phyloP scores from a whole-genome alignment of 1,140 invertebrate genomes.

The Dreissena polymorpha region DNA sequence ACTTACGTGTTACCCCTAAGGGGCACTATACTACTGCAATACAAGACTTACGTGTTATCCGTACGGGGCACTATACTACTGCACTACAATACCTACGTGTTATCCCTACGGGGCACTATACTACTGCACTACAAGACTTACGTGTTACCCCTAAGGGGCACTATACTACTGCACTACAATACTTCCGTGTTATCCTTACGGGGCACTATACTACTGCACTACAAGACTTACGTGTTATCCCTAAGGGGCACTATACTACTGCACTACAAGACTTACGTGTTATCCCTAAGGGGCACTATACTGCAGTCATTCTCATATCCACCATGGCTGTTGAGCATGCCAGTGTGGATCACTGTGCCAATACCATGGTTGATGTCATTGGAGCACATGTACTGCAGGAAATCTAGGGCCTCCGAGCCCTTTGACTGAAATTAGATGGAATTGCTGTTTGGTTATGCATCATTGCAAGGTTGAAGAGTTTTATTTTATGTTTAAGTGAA shows the following conservation, averaged over 20 bases:
- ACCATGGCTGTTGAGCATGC: slow-evolving; percentile 97
- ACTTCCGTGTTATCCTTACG: no score
- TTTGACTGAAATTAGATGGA: slow-evolving; percentile 65
- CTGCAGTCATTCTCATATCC: slow-evolving; percentile 99
- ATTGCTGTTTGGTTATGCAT: no score
- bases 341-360: slow-evolving; percentile 97
- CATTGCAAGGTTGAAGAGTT: no score
- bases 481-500: no score
- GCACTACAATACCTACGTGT: slow-evolving; percentile 86
- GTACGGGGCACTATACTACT: slow-evolving; percentile 92
- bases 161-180: no score
- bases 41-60: slow-evolving; percentile 89
- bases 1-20: slow-evolving; percentile 93
- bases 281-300: slow-evolving; percentile 91
- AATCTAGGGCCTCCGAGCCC: slow-evolving; percentile 92
- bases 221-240: no score
- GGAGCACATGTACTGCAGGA: slow-evolving; percentile 96
- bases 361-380: slow-evolving; percentile 97
- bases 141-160: no score
- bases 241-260: no score
- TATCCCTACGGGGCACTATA: slow-evolving; percentile 91
- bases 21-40: slow-evolving; percentile 89
- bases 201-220: no score
- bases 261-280: slow-evolving; percentile 86
- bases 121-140: no score